Evolutionary conservation across 2,888 invertebrate genomes (phyloP), one percentile per base, ranked within the genome.

Genomic region (Synergus japonicus): DNA sequence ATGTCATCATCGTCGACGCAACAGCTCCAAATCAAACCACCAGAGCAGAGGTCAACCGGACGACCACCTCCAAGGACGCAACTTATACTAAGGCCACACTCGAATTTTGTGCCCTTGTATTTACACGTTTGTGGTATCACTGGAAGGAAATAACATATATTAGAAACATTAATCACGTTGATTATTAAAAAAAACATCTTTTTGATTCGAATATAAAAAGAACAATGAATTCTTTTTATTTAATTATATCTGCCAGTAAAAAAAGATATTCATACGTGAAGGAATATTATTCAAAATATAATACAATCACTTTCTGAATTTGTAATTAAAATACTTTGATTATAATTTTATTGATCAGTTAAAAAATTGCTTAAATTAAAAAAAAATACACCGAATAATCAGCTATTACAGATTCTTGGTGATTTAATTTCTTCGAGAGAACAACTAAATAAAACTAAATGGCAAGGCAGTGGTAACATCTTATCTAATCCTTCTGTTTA

Each of bases 21-120:
- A 92, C 98, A 98, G 7, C 97, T 96, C 98, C 98, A 98, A 86
- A 98, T 97, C 95, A 98, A 96, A 77, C 98, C 98, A 37, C 98
- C 98, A 13, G 97, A 97, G 91, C 98, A 98, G 0, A 98, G 94
- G 92, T 98, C 98, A 89, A 98, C 92, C 1, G 98, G 97, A 85
- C 96, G 95, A 5, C 97, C 97, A 1, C 98, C 98, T 7, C 96
- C 96, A 79, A 98, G 93, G 13, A 98, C 97, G 91, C 98, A 98
- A 82, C 97, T 97, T 88, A 98, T 97, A 92, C 97, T 97, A 82
- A 98, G 94, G 0, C 97, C 97, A 90, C 98, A 98, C 85, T 97
- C 96, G 93, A 96, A 98, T 88, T 97, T 95, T 29, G 96, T 95
- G 5, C 97, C 97, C 83, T 96, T 95, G 93, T 96, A 97, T 86